Evolutionary conservation across 2,797 vertebrate genomes (phyloP), one percentile per base, ranked within the genome.

Genomic region (Brachyalestes nurse): DNA sequence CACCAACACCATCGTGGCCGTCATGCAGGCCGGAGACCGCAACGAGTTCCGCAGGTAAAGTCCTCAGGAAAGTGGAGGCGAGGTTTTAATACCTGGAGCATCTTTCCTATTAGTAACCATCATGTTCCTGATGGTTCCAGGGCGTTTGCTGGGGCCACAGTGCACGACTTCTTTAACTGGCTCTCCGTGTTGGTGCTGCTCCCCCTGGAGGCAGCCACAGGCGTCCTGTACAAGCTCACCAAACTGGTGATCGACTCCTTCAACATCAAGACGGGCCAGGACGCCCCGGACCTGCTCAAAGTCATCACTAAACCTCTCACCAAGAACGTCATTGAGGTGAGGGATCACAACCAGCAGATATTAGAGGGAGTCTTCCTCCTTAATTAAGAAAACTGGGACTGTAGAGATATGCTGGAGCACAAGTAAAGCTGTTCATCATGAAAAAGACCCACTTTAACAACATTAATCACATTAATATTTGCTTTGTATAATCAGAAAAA

Each of bases 81-180:
- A n/a, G n/a, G n/a, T n/a, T n/a, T n/a, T n/a, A n/a, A n/a, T n/a
- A n/a, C n/a, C n/a, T n/a, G n/a, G n/a, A n/a, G n/a, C n/a, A n/a
- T n/a, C n/a, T n/a, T n/a, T n/a, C n/a, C n/a, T n/a, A n/a, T n/a
- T n/a, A n/a, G n/a, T n/a, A n/a, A 6, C 10, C 45, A 47, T 5
- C 45, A 47, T 55, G n/a, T 23, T n/a, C 45, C 58, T 60, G 58
- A 64, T 5, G 21, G 16, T 45, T 69, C 0, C 62, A 99, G 98
- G 87, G 98, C 98, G 0, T 99, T 99, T 81, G 98, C 96, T 0
- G 98, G 96, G 0, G 98, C 98, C 7, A 99, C 97, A 0, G 95
- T 99, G 40, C 97, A 99, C 0, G 98, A 99, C 90, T 99, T 99
- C 90, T 99, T 99, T 88, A 99, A 99, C 92, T 99, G 97, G 97